phyloP scores from a whole-genome alignment of 53 echinoderm and acorn worm species.

The Paracentrotus lividus region DNA sequence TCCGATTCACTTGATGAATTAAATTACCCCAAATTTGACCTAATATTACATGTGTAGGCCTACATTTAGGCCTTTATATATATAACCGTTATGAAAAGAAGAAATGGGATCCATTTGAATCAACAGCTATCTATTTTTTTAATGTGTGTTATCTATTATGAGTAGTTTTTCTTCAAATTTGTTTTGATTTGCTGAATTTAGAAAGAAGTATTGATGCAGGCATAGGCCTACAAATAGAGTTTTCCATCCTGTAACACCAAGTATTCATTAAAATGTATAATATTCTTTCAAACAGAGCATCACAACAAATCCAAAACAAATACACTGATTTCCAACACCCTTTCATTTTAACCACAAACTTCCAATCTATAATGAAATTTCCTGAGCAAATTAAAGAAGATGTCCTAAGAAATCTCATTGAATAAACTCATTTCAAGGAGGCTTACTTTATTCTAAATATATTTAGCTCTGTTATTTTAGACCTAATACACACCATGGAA shows the following conservation, averaged over 20 bases:
- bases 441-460: neutral
- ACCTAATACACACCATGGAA: neutral
- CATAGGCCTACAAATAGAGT: no score
- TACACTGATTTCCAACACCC: neutral
- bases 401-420: neutral
- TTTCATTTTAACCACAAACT: neutral
- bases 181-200: no score
- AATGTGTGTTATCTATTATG: no score
- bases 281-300: no score
- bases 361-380: constrained; percentile 1
- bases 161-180: no score
- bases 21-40: constrained; percentile 14
- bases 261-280: no score
- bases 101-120: neutral
- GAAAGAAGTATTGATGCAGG: no score
- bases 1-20: neutral
- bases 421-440: neutral
- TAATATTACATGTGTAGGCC: neutral
- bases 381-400: neutral
- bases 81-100: neutral
- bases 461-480: neutral
- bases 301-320: neutral
- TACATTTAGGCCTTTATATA: no score
- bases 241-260: no score
- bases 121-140: no score